Evolutionary conservation across 2,113 vertebrate genomes (phyloP), one percentile per base, ranked within the genome.

Genomic region (Xenopus laevis): DNA sequence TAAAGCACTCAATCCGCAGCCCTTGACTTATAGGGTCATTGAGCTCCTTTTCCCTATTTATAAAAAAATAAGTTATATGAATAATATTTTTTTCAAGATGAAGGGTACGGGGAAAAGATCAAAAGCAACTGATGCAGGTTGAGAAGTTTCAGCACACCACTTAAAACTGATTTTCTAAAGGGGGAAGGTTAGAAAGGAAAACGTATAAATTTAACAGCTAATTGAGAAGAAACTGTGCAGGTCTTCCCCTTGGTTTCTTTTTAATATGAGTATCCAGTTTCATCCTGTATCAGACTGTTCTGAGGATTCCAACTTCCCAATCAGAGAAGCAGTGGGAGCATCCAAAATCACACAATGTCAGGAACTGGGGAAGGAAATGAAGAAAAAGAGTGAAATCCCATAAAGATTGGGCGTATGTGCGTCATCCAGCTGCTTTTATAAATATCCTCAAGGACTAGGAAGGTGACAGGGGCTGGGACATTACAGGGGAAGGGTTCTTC

Each of bases 351-450:
- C 82, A 83, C 64, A 84, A 81, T 0, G 3, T 33, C 70, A 79
- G 82, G 72, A 81, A 58, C 86, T 81, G 77, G 2, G 27, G 2
- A 59, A 18, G 11, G 40, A 74, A 65, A 46, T 3, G n/a, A 7
- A 16, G 30, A 33, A 16, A 46, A 16, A n/a, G 20, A 33, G 66
- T 16, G 65, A 46, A 57, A 52, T 65, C 27, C 60, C 45, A 70
- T 57, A 57, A 27, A 52, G 17, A 44, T 50, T 72, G 57, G 57
- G 30, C 23, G 52, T 45, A 20, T 30, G 16, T 55, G 52, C 52
- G 52, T 55, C 52, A 55, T 55, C 52, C 52, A 17, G 52, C 52
- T 55, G 52, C 13, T 55, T 55, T 55, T 55, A 55, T 55, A 55
- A 55, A 55, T 55, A 55, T 55, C 15, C 52, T 55, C 52, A 55